A percentile compares a stretch with the other conserved stretches of the same genome.
phyloP scores from a whole-genome alignment of 1,140 invertebrate species.

The Hylaeus anthracinus region DNA sequence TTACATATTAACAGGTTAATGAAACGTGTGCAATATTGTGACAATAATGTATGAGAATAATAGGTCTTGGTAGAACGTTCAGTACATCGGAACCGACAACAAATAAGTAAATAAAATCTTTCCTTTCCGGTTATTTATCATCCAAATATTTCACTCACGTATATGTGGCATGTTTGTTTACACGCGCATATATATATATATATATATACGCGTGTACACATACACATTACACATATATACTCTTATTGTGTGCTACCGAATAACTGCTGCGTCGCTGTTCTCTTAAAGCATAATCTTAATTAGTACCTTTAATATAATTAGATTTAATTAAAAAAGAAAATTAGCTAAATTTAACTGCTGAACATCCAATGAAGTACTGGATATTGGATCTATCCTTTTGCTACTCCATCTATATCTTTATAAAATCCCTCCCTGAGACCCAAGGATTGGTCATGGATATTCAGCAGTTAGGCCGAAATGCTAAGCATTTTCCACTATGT shows the following conservation, averaged over 20 bases:
- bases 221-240: not conserved
- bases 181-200: not conserved
- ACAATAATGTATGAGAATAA: constrained; percentile 44
- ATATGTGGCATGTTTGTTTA: not conserved
- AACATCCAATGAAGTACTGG: constrained; percentile 57
- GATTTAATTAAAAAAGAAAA: constrained; percentile 63
- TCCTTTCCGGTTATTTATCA: constrained; percentile 10
- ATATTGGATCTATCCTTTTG: constrained; percentile 52
- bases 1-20: constrained; percentile 44
- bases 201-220: not conserved
- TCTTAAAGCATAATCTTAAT: constrained; percentile 61
- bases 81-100: constrained; percentile 27
- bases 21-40: constrained; percentile 30
- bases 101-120: constrained; percentile 45
- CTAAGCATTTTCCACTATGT: constrained; percentile 60
- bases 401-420: constrained; percentile 63
- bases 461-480: constrained; percentile 67
- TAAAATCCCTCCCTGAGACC: constrained; percentile 70
- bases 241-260: constrained; percentile 47
- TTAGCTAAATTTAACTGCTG: constrained; percentile 71
- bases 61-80: constrained; percentile 19
- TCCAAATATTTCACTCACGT: constrained; percentile 10
- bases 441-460: constrained; percentile 63
- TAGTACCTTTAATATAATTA: constrained; percentile 59
- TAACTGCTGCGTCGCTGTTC: constrained; percentile 56